These are phyloP conservation scores for Megaustenia siamemsis DNA, from an alignment of 2,888 invertebrate genomes.

Conservation along the genomic window DNA sequence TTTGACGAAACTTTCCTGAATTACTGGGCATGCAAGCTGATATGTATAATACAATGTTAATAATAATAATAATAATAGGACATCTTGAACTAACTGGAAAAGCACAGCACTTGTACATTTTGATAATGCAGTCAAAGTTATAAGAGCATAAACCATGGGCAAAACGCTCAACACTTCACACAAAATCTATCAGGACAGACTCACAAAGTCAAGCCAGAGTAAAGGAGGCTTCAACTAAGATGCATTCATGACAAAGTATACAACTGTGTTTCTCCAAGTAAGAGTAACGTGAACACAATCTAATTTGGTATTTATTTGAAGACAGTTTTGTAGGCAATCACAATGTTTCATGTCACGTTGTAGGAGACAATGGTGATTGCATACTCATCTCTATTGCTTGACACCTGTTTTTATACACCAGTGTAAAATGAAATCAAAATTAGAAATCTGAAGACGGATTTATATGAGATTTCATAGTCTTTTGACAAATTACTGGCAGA, in stretches of 20 bases:
- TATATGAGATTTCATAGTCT: no score
- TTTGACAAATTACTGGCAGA: no score
- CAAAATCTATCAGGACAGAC: not conserved
- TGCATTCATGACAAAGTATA: not conserved
- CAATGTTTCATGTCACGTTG: no score
- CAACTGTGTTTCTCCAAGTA: not conserved
- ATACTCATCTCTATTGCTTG: no score
- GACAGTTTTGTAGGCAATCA: no score
- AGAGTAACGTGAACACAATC: no score
- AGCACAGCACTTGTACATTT: conserved; percentile 31
- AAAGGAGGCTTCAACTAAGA: not conserved
- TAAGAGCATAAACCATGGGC: not conserved
- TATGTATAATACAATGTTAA: conserved; percentile 48
- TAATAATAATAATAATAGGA: not conserved
- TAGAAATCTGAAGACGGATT: no score
- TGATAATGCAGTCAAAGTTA: conserved; percentile 21
- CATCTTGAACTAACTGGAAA: conserved; percentile 14
- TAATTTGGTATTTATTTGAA: no score
- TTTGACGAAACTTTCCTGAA: conserved; percentile 37
- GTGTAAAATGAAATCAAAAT: no score
- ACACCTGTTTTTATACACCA: no score
- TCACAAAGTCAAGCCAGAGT: not conserved
- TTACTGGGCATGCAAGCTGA: conserved; percentile 52
- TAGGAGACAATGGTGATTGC: no score
- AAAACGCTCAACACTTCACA: not conserved